Percentiles rank a stretch among this genome's conserved stretches.
These are phyloP conservation scores for Metridium senile DNA, from an alignment of 92 coral and sea anemone species.

Conservation along the genomic window DNA sequence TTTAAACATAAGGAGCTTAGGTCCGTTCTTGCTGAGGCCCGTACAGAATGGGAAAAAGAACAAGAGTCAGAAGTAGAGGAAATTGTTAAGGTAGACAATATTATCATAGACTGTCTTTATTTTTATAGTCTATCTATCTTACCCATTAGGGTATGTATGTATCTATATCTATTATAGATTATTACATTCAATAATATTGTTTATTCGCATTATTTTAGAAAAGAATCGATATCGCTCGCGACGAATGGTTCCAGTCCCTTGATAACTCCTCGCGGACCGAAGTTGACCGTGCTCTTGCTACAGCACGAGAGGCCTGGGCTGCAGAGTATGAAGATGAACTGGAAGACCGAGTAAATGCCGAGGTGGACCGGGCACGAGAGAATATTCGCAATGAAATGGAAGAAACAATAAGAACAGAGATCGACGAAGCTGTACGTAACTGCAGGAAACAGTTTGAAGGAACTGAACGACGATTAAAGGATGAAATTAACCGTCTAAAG, in stretches of 20 bases:
- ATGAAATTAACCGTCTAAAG: constrained; percentile 60
- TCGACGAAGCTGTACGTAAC: constrained; percentile 54
- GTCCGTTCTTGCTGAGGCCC: constrained; percentile 75
- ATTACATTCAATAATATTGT: no score
- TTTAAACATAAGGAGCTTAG: constrained; percentile 87
- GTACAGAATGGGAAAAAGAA: constrained; percentile 77
- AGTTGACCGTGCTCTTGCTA: constrained; percentile 77
- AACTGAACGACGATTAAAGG: constrained; percentile 67
- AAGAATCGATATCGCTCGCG: constrained; percentile 64
- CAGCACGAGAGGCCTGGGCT: constrained; percentile 91
- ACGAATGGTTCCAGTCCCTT: constrained; percentile 71
- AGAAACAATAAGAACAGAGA: constrained; percentile 53
- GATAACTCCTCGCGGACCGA: constrained; percentile 68
- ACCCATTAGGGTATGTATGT: no score
- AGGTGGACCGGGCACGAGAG: constrained; percentile 60
- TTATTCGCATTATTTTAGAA: no score
- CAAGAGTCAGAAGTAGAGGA: constrained; percentile 69
- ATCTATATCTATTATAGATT: no score
- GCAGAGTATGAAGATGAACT: constrained; percentile 64
- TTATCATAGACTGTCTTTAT: no score
- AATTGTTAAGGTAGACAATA: constrained; percentile 54
- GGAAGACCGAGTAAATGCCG: constrained; percentile 67
- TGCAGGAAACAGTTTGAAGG: constrained; percentile 52
- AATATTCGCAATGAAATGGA: constrained; percentile 46
- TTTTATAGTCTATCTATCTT: no score